Conservation (phyloP, 2,797 vertebrate genomes). For the Calcarius lapponicus region DNA sequence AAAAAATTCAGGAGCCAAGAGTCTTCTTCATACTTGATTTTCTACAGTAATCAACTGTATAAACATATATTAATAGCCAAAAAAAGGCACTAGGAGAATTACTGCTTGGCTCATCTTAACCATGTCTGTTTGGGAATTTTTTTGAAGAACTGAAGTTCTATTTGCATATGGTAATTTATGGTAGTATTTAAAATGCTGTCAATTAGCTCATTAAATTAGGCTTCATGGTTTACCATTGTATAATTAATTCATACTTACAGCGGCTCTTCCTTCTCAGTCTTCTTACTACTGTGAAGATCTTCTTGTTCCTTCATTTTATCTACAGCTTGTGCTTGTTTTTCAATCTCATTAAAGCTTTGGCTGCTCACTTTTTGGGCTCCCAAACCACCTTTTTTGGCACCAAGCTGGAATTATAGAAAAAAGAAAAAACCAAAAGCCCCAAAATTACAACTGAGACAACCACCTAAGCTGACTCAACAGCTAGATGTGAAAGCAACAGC, state of each 20-base stretch:
- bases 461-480: background rate
- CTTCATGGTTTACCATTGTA: background rate
- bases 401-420: conserved; percentile 78
- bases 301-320: conserved; percentile 85
- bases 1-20: background rate
- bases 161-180: background rate
- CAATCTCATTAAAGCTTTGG: conserved; percentile 87
- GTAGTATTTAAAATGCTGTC: background rate
- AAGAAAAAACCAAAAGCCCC: background rate
- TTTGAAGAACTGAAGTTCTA: background rate
- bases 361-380: conserved; percentile 93
- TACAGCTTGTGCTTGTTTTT: conserved; percentile 90
- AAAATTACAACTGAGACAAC: background rate
- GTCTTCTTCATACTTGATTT: background rate
- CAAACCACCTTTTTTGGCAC: conserved; percentile 88
- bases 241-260: conserved; percentile 77
- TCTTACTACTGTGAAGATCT: conserved; percentile 66
- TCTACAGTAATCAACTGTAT: background rate
- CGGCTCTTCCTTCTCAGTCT: conserved; percentile 73
- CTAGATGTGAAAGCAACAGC: background rate
- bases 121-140: background rate
- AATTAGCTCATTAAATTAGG: background rate
- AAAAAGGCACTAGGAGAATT: background rate
- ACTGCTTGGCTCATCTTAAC: background rate
- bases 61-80: background rate